phyloP scores from a whole-genome alignment of 35 echinoderm and acorn worm species.

The Nesometra sesokonis region DNA sequence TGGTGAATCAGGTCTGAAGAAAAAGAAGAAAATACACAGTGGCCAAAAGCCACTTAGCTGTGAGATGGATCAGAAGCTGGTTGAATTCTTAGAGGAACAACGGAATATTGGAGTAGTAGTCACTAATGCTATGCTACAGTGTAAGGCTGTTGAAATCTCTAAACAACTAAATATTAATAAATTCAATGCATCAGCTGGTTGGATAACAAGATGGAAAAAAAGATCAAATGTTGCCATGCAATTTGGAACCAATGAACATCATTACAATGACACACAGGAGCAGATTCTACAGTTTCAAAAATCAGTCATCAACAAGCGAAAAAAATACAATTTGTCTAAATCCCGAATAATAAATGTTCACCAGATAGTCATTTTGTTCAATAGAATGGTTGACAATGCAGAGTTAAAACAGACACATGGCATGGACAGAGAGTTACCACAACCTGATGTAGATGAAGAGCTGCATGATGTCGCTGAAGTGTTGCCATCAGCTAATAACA shows the following conservation, averaged over 20 bases:
- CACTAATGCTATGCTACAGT: constrained; percentile 3
- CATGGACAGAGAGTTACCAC: no score
- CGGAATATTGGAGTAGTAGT: neutral
- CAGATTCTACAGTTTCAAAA: neutral
- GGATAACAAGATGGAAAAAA: neutral
- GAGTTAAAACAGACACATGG: neutral
- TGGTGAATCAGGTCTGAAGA: neutral
- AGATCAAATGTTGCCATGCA: neutral
- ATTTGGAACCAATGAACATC: neutral
- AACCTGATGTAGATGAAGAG: no score
- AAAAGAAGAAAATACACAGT: constrained; percentile 12
- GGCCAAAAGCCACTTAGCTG: neutral
- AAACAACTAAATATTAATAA: neutral
- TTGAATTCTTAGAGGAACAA: neutral
- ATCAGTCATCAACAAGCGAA: neutral
- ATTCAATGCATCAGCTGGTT: neutral
- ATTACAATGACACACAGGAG: neutral
- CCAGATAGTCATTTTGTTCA: neutral
- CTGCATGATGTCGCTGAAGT: no score
- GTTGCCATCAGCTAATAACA: no score
- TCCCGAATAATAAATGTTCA: neutral
- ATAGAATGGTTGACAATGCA: neutral
- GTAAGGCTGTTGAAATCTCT: neutral
- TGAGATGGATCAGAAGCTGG: neutral
- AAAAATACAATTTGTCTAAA: neutral